These are phyloP conservation scores for Atrichornis clamosus DNA, from an alignment of 2,113 vertebrate genomes.

Conservation along the genomic window DNA sequence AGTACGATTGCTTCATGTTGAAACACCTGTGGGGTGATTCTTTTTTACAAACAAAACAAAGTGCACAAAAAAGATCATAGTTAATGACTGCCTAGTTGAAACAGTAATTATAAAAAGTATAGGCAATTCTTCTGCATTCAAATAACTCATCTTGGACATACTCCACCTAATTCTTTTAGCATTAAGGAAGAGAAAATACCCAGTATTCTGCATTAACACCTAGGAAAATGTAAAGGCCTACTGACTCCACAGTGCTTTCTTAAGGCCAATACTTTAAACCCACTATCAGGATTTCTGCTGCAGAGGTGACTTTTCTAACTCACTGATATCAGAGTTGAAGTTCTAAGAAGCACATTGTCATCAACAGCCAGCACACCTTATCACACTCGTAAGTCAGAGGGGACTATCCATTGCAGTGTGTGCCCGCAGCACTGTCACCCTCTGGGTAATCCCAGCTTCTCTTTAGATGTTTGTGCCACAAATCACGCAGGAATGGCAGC, in stretches of 20 bases:
- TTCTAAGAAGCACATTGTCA: neutral
- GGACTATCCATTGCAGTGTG: neutral
- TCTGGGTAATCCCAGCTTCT: neutral
- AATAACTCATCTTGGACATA: neutral
- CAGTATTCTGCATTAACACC: neutral
- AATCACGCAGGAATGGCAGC: constrained; percentile 1
- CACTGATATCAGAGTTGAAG: neutral
- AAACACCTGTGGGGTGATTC: neutral
- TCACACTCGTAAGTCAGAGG: neutral
- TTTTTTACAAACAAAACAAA: neutral
- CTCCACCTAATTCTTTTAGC: neutral
- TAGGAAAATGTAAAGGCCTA: neutral
- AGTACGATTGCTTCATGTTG: constrained; percentile 11
- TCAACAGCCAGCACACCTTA: neutral
- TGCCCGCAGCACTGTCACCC: neutral
- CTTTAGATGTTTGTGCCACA: neutral
- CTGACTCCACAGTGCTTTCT: neutral
- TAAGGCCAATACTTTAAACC: neutral
- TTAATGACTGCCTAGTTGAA: neutral
- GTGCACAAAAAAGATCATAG: neutral
- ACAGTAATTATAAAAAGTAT: neutral
- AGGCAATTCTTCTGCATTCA: neutral
- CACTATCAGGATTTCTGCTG: neutral
- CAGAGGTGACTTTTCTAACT: neutral
- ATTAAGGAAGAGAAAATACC: neutral